Evolutionary conservation across 2,888 invertebrate genomes (phyloP), one percentile per base, ranked within the genome.

Genomic region (Antheraea yamamai): DNA sequence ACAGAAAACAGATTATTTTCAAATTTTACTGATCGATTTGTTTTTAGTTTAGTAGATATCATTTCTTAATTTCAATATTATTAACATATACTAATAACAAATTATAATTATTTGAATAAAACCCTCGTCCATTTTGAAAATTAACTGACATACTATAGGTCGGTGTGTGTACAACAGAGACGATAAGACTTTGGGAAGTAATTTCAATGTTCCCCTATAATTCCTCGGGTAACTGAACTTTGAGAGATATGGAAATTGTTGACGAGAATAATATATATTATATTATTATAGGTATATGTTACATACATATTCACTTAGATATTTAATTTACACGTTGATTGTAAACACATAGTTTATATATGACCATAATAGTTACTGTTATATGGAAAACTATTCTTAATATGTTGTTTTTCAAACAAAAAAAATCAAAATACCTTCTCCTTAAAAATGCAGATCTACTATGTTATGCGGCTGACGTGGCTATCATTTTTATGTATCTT

Each of bases 181-280:
- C 51, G 72, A 75, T 75, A 75, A 75, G 51, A 61, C 47, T 58
- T 74, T 39, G 71, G 74, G 58, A 58, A 75, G 61, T 61, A 61
- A 75, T 75, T 75, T 72, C 47, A 61, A 72, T 72, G 61, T 71
- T 58, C 72, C 58, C 47, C 58, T 47, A 75, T 72, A 72, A 75
- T 61, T 75, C 74, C 39, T n/a, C 70, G 70, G 70, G 35, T 70
- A 70, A 70, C 39, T 70, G 39, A 75, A 72, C 61, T 74, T 74
- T 20, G 71, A 55, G 51, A 66, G 71, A 61, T 72, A 75, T 47
- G 61, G 74, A 61, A 75, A 75, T 75, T 72, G 35, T 39, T 70
- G 70, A 70, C 16, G 30, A 6, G 64, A 66, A 66, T 4, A 30
- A 30, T 14, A 66, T 66, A 30, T 66, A 66, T 30, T 30, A 66